Evolutionary conservation across 2,888 invertebrate genomes (phyloP).

Genomic region (Apamea monoglypha): DNA sequence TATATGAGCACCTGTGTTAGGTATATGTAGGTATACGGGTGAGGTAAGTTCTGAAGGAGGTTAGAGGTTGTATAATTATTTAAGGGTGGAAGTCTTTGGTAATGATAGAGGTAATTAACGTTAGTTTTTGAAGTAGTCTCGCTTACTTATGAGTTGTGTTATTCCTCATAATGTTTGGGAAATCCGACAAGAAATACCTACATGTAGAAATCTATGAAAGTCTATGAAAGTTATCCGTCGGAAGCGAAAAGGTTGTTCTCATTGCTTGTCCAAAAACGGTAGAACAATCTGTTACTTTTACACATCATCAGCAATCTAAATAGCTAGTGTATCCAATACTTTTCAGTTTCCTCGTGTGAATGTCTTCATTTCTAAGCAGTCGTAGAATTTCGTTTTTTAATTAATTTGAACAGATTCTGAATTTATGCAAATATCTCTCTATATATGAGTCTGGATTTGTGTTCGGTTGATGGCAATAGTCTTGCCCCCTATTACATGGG

Average conservation of each 20-base stretch:
- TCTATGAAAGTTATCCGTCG: no score
- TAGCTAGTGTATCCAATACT: background rate
- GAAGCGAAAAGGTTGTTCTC: background rate
- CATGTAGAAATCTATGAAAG: background rate
- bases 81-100: background rate
- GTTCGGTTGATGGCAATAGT: no score
- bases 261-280: background rate
- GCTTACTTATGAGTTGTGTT: background rate
- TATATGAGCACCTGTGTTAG: slow-evolving; percentile 16
- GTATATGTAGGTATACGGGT: slow-evolving; percentile 1
- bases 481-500: no score
- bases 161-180: background rate
- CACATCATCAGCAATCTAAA: background rate
- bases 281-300: background rate
- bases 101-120: background rate
- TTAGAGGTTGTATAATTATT: background rate
- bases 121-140: background rate
- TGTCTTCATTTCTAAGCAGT: background rate
- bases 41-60: background rate
- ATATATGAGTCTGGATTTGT: no score
- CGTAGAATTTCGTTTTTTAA: background rate
- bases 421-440: no score
- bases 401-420: no score
- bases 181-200: background rate
- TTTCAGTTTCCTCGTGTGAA: background rate